phyloP scores from a whole-genome alignment of 2,888 invertebrate species.

The Pherbina coryleti region DNA sequence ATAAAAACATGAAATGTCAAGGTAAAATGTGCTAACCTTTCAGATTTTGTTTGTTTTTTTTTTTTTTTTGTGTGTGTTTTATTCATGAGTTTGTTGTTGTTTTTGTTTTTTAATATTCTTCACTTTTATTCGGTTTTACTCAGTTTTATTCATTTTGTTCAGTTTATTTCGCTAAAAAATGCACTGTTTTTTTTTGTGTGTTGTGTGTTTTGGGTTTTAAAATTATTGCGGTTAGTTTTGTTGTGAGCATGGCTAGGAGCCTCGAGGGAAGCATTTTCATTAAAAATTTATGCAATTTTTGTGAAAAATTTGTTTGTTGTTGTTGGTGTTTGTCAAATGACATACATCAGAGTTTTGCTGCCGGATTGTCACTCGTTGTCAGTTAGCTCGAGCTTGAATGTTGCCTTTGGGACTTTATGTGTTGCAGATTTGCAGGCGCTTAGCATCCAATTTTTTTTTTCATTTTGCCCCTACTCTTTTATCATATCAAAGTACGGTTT shows the following conservation, averaged over 20 bases:
- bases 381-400: conserved; percentile 1
- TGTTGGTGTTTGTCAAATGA: conserved; percentile 34
- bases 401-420: conserved; percentile 26
- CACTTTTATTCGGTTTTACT: too few species aligned
- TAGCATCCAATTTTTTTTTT: not conserved
- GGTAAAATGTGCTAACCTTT: not conserved
- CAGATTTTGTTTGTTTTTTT: not conserved
- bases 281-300: conserved; percentile 61
- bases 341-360: conserved; percentile 37
- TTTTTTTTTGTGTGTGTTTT: not conserved
- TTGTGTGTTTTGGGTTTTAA: not conserved
- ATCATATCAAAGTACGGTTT: not conserved
- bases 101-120: too few species aligned
- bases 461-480: not conserved
- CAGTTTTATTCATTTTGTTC: not conserved
- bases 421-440: conserved; percentile 15
- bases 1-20: too few species aligned
- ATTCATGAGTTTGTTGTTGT: too few species aligned
- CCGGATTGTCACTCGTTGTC: conserved; percentile 16
- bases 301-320: conserved; percentile 21
- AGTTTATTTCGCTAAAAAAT: not conserved
- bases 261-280: conserved; percentile 53
- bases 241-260: conserved; percentile 1
- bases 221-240: conserved; percentile 29
- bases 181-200: conserved; percentile 1